Evolutionary conservation across 2,113 vertebrate genomes (phyloP), one percentile per base, ranked within the genome.

Genomic region (Origma solitaria): DNA sequence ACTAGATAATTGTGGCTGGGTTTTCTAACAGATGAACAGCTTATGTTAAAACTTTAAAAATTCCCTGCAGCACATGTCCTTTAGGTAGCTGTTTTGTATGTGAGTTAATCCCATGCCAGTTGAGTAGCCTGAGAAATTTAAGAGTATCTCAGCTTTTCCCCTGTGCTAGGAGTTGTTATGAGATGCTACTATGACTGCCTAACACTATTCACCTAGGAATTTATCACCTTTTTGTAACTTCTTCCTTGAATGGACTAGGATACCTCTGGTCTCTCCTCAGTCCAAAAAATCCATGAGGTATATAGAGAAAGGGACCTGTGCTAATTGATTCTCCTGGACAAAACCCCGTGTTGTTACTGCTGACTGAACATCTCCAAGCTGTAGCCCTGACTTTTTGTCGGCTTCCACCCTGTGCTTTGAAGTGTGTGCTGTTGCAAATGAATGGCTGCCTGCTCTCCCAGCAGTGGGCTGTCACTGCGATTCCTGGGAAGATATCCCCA

Each of bases 271-370:
- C 20, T 84, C 33, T 66, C 49, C 15, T 22, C n/a, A n/a, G 6
- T 80, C 54, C 50, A 40, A 58, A 65, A 57, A 42, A 64, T 5
- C 11, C 4, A 1, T 9, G 13, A 20, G 15, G 12, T 13, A 14
- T 12, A 1, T 3, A 33, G 21, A 21, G 24, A 53, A 61, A 30
- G 58, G 60, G 15, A 9, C 23, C 69, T 0, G 0, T 0, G 7
- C 28, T 66, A 1, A 33, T 60, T 51, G 30, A 11, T 71, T 60
- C 15, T 60, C 24, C 40, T 56, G 75, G 45, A 28, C 49, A 31
- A 35, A 70, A 22, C 24, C 6, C 8, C 0, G 0, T 9, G 40
- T 38, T 79, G 18, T 44, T 84, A 3, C 0, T 71, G 70, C 31
- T 60, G 66, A 33, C 25, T 27, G 8, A 72, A 56, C 17, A 10